Evolutionary conservation across 1,140 invertebrate genomes (phyloP).

Genomic region (Megathymus violae): DNA sequence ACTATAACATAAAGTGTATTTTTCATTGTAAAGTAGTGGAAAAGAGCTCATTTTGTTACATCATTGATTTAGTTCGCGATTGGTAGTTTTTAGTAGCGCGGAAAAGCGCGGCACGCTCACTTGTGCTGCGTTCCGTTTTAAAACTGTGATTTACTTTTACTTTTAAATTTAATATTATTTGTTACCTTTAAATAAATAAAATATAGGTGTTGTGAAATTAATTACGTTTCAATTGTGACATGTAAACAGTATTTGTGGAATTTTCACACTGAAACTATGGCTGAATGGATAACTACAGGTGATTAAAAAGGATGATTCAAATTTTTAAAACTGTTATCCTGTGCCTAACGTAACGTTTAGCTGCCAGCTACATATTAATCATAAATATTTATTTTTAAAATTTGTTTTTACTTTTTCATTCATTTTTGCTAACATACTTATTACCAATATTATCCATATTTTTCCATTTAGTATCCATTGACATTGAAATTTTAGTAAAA

Average conservation of each 20-base stretch:
- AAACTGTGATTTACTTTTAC: constrained; percentile 15
- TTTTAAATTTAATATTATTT: constrained; percentile 9
- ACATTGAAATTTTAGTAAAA: too few species aligned
- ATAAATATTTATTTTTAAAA: too few species aligned
- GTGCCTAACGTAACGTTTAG: neutral
- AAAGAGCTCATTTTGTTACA: neutral
- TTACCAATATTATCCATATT: too few species aligned
- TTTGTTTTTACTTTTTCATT: too few species aligned
- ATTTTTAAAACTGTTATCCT: constrained; percentile 1
- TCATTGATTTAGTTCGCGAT: constrained; percentile 15
- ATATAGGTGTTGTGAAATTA: constrained; percentile 2
- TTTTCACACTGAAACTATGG: constrained; percentile 14
- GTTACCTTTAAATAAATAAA: neutral
- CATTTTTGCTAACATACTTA: too few species aligned
- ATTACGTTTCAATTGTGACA: constrained; percentile 7
- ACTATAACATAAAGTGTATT: neutral
- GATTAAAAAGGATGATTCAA: constrained; percentile 12
- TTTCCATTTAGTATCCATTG: too few species aligned
- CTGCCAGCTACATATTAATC: neutral
- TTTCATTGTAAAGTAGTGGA: neutral
- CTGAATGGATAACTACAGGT: constrained; percentile 25
- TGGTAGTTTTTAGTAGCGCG: constrained; percentile 55
- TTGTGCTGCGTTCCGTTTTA: constrained; percentile 38
- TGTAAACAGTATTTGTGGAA: constrained; percentile 24
- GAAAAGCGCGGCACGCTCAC: constrained; percentile 52